These are phyloP conservation scores for Hoplodrina ambigua DNA, from an alignment of 2,888 invertebrate genomes.

Conservation along the genomic window DNA sequence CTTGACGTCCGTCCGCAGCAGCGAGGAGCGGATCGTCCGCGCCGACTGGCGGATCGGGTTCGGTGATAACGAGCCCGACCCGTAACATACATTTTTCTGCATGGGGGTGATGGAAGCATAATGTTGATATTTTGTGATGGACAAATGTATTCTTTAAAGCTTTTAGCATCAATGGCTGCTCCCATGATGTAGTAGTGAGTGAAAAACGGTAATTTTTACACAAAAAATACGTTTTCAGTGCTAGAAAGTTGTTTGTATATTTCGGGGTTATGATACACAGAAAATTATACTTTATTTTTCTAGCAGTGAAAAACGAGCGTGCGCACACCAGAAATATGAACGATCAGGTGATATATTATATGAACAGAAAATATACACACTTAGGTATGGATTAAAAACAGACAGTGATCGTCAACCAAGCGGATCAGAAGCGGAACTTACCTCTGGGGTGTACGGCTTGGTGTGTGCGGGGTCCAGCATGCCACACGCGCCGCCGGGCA, in stretches of 20 bases:
- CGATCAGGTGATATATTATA: slow-evolving; percentile 14
- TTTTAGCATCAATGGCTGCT: slow-evolving; percentile 17
- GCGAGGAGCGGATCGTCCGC: slow-evolving; percentile 79
- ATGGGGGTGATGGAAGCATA: slow-evolving; percentile 64
- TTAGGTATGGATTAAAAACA: background rate
- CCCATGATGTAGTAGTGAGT: slow-evolving; percentile 46
- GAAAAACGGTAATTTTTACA: slow-evolving; percentile 28
- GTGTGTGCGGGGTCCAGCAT: slow-evolving; percentile 97
- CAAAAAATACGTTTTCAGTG: slow-evolving; percentile 37
- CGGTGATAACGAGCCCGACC: slow-evolving; percentile 76
- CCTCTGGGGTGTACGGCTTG: slow-evolving; percentile 92
- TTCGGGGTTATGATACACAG: background rate
- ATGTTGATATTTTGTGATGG: slow-evolving; percentile 58
- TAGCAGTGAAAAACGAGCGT: slow-evolving; percentile 39
- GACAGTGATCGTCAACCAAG: background rate
- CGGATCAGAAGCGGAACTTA: slow-evolving; percentile 55
- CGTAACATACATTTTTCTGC: slow-evolving; percentile 58
- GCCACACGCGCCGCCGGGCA: slow-evolving; percentile 97
- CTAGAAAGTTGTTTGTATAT: slow-evolving; percentile 23
- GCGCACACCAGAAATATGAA: slow-evolving; percentile 13
- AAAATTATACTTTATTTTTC: slow-evolving; percentile 12
- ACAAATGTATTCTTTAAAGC: slow-evolving; percentile 3
- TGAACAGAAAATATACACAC: slow-evolving; percentile 26
- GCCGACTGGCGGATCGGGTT: slow-evolving; percentile 79
- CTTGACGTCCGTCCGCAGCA: slow-evolving; percentile 88